A percentile compares a stretch with the other conserved stretches of the same genome.
These are phyloP conservation scores for Parapristionchus giblindavisi DNA, from an alignment of 2,888 invertebrate species.

Conservation along the genomic window DNA sequence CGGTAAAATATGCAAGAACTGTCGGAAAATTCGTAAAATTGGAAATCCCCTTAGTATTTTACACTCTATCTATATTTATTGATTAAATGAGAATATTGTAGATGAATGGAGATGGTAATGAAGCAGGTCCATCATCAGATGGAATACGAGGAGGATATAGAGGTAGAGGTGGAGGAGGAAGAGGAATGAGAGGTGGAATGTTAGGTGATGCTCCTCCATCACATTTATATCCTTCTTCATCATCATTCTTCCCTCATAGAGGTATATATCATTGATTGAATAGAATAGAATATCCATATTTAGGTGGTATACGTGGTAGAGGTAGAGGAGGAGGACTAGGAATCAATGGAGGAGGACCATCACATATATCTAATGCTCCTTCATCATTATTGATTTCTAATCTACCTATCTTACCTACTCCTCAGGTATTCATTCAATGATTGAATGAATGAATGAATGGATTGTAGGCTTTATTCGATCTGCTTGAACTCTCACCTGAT, in stretches of 20 bases:
- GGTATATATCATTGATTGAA: no score
- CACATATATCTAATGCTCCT: slow-evolving; percentile 3
- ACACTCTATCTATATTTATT: background rate
- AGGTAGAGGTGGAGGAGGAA: slow-evolving; percentile 4
- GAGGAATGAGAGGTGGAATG: slow-evolving; percentile 1
- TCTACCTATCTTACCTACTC: slow-evolving; percentile 2
- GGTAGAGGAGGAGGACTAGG: slow-evolving; percentile 33
- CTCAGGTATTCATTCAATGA: background rate
- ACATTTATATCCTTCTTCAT: background rate
- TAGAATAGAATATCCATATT: background rate
- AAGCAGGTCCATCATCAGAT: background rate
- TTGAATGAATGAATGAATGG: background rate
- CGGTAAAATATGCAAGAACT: background rate
- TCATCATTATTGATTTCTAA: no score
- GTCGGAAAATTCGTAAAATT: background rate
- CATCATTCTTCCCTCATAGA: no score
- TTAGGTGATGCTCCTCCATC: background rate
- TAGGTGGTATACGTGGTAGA: slow-evolving; percentile 33
- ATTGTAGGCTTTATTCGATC: slow-evolving; percentile 7
- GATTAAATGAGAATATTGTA: background rate
- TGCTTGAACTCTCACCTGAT: background rate
- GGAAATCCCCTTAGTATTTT: no score
- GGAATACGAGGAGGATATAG: slow-evolving; percentile 19
- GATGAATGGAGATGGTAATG: background rate
- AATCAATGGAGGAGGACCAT: background rate